Percentiles rank a stretch among this genome's conserved stretches.
phyloP scores from a whole-genome alignment of 2,113 vertebrate genomes.

The Hypocryptadius cinnamomeus region DNA sequence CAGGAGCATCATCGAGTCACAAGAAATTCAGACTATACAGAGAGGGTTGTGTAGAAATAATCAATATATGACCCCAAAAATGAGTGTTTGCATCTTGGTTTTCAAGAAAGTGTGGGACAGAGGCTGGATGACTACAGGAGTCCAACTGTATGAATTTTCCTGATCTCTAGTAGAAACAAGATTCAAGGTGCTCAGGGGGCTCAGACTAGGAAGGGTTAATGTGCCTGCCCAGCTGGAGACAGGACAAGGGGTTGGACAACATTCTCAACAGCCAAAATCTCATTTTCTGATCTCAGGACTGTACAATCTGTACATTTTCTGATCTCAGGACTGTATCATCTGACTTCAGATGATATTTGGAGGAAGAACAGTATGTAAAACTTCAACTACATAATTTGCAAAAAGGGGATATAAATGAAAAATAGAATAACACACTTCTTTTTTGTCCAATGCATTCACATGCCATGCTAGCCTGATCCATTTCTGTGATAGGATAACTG shows the following conservation, averaged over 20 bases:
- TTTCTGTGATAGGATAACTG: not conserved
- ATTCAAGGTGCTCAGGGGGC: not conserved
- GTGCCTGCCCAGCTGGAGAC: not conserved
- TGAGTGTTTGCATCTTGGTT: not conserved
- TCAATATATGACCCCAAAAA: not conserved
- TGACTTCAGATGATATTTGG: not conserved
- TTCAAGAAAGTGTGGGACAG: not conserved
- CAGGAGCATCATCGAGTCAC: accelerated
- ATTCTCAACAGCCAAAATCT: not conserved
- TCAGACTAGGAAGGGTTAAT: not conserved
- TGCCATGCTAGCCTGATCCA: not conserved
- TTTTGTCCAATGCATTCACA: not conserved
- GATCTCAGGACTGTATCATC: not conserved
- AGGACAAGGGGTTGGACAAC: not conserved
- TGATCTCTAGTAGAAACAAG: not conserved
- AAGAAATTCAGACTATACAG: not conserved
- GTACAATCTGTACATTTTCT: too few species aligned
- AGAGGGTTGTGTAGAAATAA: not conserved
- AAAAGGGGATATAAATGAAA: not conserved
- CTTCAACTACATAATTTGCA: not conserved
- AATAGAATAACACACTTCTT: not conserved
- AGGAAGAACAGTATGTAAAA: not conserved
- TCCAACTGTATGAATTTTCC: not conserved
- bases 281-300: not conserved
- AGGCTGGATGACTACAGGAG: accelerated